Conservation (phyloP, 2,797 vertebrate genomes). For the Ptychadena robeensis region DNA sequence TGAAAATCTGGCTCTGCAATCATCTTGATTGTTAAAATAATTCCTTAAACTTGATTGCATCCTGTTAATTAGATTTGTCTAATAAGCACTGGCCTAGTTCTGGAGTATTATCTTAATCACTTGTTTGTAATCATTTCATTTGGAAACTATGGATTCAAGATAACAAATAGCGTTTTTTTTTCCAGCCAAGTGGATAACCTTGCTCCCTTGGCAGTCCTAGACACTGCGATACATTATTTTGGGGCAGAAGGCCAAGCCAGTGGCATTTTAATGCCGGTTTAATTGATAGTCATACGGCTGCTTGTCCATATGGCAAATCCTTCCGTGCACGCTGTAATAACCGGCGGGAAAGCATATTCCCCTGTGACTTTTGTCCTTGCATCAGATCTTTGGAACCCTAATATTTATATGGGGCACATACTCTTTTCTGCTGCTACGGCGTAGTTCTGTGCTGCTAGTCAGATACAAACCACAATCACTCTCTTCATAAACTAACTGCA, state of each 20-base stretch:
- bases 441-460: background rate
- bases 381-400: slow-evolving; percentile 4
- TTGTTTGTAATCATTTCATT: slow-evolving; percentile 59
- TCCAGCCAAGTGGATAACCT: slow-evolving; percentile 61
- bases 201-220: slow-evolving; percentile 58
- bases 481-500: background rate
- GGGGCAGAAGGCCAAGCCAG: slow-evolving; percentile 55
- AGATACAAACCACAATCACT: background rate
- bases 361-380: slow-evolving; percentile 26
- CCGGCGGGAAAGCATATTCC: slow-evolving; percentile 19
- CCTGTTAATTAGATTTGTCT: slow-evolving; percentile 47
- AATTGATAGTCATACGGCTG: slow-evolving; percentile 50
- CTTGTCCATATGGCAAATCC: slow-evolving; percentile 58
- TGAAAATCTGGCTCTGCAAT: too few species aligned
- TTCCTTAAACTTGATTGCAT: slow-evolving; percentile 6
- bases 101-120: slow-evolving; percentile 57
- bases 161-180: slow-evolving; percentile 52
- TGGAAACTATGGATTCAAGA: slow-evolving; percentile 46
- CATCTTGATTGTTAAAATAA: background rate
- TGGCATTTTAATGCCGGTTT: slow-evolving; percentile 57
- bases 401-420: background rate
- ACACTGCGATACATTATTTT: slow-evolving; percentile 56
- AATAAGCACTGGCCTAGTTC: slow-evolving; percentile 37
- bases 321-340: slow-evolving; percentile 34
- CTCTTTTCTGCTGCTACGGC: background rate